These are phyloP conservation scores for Acholoe squamosa DNA, from an alignment of 2,888 invertebrate genomes.

Conservation along the genomic window DNA sequence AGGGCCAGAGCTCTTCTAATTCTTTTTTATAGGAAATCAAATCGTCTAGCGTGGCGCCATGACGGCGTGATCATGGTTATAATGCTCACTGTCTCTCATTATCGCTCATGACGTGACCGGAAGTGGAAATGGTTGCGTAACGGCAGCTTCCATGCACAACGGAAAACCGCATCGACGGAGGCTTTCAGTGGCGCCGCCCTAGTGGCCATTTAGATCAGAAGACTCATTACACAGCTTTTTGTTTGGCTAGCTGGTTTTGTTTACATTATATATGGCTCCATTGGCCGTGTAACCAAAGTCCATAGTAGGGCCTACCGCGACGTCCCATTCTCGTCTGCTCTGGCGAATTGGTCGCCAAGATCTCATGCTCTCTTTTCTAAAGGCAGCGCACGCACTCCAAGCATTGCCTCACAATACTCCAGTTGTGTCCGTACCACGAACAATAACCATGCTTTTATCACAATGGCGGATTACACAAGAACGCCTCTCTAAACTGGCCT, in stretches of 20 bases:
- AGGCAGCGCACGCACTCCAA: neutral
- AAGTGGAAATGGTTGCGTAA: constrained; percentile 15
- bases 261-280: constrained; percentile 20
- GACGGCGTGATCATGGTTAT: neutral
- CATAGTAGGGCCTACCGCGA: neutral
- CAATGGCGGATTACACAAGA: neutral
- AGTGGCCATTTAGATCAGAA: neutral
- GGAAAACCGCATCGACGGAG: neutral
- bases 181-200: constrained; percentile 35
- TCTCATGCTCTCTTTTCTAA: neutral
- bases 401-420: neutral
- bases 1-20: neutral
- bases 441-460: neutral
- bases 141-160: neutral
- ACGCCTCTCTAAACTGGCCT: neutral
- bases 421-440: neutral
- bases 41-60: neutral
- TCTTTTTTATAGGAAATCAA: constrained; percentile 7
- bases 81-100: neutral
- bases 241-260: neutral
- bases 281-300: neutral
- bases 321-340: neutral
- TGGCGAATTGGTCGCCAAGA: neutral
- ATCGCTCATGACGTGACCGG: constrained; percentile 44
- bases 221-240: neutral